phyloP scores from a whole-genome alignment of 2,888 invertebrate species.

The Spilarctia lutea region DNA sequence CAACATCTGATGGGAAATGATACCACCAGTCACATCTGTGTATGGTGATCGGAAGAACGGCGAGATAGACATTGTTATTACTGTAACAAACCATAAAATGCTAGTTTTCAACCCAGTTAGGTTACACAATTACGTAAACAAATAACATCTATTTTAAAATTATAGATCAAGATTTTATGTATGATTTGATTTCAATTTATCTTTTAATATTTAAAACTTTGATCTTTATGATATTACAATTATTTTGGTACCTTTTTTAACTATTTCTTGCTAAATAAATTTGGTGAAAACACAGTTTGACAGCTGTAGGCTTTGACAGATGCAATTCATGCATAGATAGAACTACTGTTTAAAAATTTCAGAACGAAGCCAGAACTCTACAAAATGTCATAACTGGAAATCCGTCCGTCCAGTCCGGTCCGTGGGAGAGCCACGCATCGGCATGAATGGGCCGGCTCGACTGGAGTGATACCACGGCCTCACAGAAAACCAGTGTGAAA shows the following conservation, averaged over 20 bases:
- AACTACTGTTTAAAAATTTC: background rate
- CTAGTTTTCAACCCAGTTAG: constrained; percentile 34
- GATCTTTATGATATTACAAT: background rate
- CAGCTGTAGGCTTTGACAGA: background rate
- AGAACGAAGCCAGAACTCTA: too few relatives aligned
- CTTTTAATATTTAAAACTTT: constrained; percentile 11
- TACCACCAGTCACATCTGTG: constrained; percentile 89
- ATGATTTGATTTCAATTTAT: background rate
- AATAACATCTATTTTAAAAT: constrained; percentile 32
- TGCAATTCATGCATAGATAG: background rate
- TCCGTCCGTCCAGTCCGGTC: too few relatives aligned
- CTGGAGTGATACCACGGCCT: too few relatives aligned
- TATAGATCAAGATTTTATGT: background rate
- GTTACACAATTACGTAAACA: constrained; percentile 77
- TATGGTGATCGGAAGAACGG: constrained; percentile 90
- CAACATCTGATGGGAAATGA: constrained; percentile 88
- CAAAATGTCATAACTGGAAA: too few relatives aligned
- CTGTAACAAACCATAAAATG: constrained; percentile 34
- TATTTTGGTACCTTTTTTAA: constrained; percentile 2
- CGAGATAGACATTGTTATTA: constrained; percentile 84
- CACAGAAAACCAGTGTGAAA: too few relatives aligned
- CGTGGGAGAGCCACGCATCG: too few relatives aligned
- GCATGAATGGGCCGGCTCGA: too few relatives aligned
- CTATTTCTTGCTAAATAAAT: background rate
- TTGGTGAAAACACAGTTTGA: constrained; percentile 1